Evolutionary conservation across 2,888 invertebrate species (phyloP).

Genomic region (Tetragnatha montana): DNA sequence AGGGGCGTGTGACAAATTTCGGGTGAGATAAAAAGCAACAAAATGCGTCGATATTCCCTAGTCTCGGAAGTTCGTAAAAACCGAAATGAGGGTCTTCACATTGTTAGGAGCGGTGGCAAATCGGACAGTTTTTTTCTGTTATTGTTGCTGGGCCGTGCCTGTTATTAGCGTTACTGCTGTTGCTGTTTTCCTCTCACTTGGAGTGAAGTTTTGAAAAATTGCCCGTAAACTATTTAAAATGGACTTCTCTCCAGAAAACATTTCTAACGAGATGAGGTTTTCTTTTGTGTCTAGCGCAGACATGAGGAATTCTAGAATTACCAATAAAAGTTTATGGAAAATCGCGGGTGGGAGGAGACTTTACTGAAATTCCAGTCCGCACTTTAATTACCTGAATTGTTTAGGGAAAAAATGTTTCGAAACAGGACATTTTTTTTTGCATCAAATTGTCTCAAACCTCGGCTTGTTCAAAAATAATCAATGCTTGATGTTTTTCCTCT

Average conservation of each 20-base stretch:
- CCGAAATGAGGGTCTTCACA: conserved; percentile 18
- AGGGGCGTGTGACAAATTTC: background rate
- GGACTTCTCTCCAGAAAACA: conserved; percentile 20
- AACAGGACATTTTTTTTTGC: background rate
- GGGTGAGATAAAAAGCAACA: background rate
- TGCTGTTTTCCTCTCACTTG: conserved; percentile 1
- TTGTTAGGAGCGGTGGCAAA: conserved; percentile 14
- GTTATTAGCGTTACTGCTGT: background rate
- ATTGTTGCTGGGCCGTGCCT: background rate
- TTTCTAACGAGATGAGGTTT: conserved; percentile 27
- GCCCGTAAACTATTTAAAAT: conserved; percentile 34
- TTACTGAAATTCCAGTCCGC: conserved; percentile 9
- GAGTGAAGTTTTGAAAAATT: conserved; percentile 31
- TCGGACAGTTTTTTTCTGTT: background rate
- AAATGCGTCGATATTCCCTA: conserved; percentile 16
- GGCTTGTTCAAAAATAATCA: conserved; percentile 12
- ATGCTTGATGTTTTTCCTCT: conserved; percentile 24
- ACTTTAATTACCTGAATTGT: conserved; percentile 7
- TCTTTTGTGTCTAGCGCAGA: conserved; percentile 13
- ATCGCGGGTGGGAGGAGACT: background rate
- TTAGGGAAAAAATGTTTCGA: background rate
- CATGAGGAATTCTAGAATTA: conserved; percentile 29
- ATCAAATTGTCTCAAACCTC: background rate
- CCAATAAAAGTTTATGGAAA: conserved; percentile 17
- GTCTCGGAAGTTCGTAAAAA: conserved; percentile 3